phyloP scores from a whole-genome alignment of 2,888 invertebrate species.

The Troides helena region DNA sequence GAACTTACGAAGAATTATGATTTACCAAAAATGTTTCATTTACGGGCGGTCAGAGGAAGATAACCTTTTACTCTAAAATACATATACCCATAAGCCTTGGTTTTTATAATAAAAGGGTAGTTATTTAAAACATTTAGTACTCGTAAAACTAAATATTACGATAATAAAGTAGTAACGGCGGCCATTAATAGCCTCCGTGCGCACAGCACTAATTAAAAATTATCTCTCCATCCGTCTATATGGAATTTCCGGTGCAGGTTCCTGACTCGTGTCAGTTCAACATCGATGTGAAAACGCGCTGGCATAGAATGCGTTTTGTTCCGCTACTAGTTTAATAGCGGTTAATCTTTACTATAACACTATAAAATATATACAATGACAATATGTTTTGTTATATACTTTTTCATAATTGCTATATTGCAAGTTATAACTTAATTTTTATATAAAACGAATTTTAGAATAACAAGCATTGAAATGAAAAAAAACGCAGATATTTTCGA shows the following conservation, averaged over 20 bases:
- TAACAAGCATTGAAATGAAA: too few species aligned
- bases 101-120: slow-evolving; percentile 11
- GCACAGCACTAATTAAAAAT: slow-evolving; percentile 31
- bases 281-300: slow-evolving; percentile 21
- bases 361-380: background rate
- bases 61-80: too few species aligned
- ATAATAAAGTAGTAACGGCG: slow-evolving; percentile 26
- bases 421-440: background rate
- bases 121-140: slow-evolving; percentile 24
- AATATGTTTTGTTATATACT: too few species aligned
- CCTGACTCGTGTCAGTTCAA: slow-evolving; percentile 25
- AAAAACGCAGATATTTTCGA: too few species aligned
- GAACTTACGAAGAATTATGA: too few species aligned
- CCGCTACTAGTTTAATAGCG: slow-evolving; percentile 10
- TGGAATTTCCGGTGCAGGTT: slow-evolving; percentile 29
- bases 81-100: slow-evolving; percentile 15
- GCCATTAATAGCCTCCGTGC: slow-evolving; percentile 24
- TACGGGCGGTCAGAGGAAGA: background rate
- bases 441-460: background rate
- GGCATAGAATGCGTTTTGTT: slow-evolving; percentile 16
- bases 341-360: background rate
- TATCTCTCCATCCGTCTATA: slow-evolving; percentile 30
- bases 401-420: background rate
- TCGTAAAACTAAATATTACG: slow-evolving; percentile 27
- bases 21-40: too few species aligned